A percentile compares a stretch with the other conserved stretches of the same genome.
Evolutionary conservation across 2,797 vertebrate species (phyloP).

Genomic region (Coracias cyanogaster): DNA sequence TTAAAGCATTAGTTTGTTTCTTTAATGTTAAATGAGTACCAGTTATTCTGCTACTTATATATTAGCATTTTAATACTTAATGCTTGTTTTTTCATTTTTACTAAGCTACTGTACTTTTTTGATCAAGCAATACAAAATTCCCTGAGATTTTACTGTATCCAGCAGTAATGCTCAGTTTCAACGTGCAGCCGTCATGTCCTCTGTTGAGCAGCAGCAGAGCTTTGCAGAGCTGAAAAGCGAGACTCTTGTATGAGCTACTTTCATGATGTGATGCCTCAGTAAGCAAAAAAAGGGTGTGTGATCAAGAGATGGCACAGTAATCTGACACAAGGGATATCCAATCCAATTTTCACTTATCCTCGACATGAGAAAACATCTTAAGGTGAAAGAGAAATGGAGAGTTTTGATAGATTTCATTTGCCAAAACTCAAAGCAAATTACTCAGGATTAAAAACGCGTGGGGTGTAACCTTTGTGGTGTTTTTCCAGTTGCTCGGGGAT

Average conservation of each 20-base stretch:
- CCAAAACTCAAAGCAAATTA: not conserved
- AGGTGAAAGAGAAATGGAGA: not conserved
- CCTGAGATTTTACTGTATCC: not conserved
- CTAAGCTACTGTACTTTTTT: not conserved
- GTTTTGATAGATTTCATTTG: not conserved
- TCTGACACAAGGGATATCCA: not conserved
- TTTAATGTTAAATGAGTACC: not conserved
- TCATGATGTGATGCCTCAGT: not conserved
- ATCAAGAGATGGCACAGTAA: not conserved
- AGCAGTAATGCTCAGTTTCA: not conserved
- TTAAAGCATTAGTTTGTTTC: not conserved
- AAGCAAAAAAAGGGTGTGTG: not conserved
- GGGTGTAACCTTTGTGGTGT: not conserved
- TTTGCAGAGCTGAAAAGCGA: not conserved
- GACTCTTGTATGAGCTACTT: not conserved
- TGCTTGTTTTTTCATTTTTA: not conserved
- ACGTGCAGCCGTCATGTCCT: no score
- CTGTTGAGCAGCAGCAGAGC: not conserved
- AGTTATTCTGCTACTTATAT: not conserved
- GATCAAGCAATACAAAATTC: not conserved
- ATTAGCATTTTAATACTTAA: not conserved
- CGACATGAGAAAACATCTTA: not conserved
- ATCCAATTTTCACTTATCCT: not conserved
- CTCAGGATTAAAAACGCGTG: not conserved
- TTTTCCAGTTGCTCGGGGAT: not conserved